These are phyloP conservation scores for Marmota flaviventris DNA, from an alignment of 2,113 vertebrate genomes.

Conservation along the genomic window DNA sequence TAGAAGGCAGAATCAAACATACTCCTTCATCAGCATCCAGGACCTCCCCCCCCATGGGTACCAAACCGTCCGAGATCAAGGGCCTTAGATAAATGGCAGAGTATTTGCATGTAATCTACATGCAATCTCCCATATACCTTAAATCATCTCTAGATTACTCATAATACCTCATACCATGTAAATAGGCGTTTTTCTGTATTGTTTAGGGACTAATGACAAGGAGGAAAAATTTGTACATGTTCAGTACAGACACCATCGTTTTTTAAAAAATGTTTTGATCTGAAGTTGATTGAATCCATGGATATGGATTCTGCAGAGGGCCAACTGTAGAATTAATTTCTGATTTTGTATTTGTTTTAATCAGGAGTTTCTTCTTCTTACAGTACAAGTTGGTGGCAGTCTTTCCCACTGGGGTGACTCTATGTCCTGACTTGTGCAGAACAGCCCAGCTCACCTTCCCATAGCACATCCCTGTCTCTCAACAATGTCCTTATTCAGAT, in stretches of 20 bases:
- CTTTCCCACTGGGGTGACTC: not conserved
- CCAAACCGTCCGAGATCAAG: not conserved
- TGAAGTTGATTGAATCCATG: not conserved
- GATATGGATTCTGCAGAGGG: not conserved
- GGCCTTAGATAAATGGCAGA: not conserved
- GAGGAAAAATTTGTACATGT: not conserved
- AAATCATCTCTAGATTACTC: not conserved
- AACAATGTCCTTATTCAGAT: not conserved
- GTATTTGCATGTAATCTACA: not conserved
- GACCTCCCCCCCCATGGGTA: too few relatives aligned
- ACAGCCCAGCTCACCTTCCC: not conserved
- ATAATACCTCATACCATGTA: not conserved
- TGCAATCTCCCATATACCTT: too few relatives aligned
- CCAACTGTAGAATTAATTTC: not conserved
- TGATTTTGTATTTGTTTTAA: not conserved
- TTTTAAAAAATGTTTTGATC: not conserved
- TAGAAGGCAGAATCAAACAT: not conserved
- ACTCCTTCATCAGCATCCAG: not conserved
- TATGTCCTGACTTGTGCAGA: not conserved
- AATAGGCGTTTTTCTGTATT: not conserved
- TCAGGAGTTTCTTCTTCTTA: not conserved
- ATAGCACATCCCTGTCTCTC: not conserved
- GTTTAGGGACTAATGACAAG: not conserved
- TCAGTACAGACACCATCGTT: not conserved
- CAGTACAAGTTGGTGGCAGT: not conserved